These are phyloP conservation scores for Muscicapa striata DNA, from an alignment of 2,797 vertebrate species.

Conservation along the genomic window DNA sequence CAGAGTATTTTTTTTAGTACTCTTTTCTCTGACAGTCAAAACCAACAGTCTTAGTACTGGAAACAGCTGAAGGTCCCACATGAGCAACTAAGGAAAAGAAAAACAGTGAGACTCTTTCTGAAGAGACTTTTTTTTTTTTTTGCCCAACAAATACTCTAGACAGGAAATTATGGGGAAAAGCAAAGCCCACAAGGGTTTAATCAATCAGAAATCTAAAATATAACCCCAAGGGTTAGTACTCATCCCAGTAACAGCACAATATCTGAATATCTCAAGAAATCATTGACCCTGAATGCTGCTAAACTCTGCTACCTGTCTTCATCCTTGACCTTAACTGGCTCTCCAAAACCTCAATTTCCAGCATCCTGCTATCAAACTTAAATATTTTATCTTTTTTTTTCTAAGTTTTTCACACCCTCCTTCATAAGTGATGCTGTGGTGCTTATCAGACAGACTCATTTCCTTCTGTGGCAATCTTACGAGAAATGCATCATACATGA, in stretches of 20 bases:
- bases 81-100: not conserved
- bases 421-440: not conserved
- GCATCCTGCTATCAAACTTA: not conserved
- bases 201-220: not conserved
- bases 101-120: not conserved
- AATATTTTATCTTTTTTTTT: not conserved
- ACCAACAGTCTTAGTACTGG: not conserved
- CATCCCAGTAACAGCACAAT: not conserved
- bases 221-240: not conserved
- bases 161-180: not conserved
- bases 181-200: not conserved
- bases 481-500: rapidly evolving
- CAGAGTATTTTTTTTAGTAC: not conserved
- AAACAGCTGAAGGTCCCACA: not conserved
- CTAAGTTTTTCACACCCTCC: not conserved
- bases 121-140: not conserved
- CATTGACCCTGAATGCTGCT: not conserved
- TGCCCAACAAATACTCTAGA: rapidly evolving
- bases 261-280: not conserved
- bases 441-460: not conserved
- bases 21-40: not conserved
- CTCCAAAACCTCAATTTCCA: not conserved
- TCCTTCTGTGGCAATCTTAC: not conserved
- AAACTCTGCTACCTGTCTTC: not conserved
- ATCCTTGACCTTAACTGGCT: not conserved